Percentiles rank a stretch among this genome's conserved stretches.
These are phyloP conservation scores for Linyphia triangularis DNA, from an alignment of 2,888 invertebrate species.

Conservation along the genomic window DNA sequence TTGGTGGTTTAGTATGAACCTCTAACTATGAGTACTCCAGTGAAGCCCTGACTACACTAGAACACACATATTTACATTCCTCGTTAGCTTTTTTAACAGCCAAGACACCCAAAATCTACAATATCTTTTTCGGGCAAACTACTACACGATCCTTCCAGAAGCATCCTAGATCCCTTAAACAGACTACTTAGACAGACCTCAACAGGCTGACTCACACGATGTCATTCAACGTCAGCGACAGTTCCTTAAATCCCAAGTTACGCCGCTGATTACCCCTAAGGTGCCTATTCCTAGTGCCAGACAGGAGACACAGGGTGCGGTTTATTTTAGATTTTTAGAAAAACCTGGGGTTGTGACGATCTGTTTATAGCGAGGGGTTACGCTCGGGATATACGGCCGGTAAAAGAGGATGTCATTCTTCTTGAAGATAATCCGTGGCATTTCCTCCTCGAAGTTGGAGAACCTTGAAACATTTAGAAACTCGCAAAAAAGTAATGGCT, in stretches of 20 bases:
- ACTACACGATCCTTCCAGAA: too few species aligned
- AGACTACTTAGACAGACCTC: too few species aligned
- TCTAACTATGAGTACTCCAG: too few species aligned
- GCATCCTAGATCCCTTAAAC: too few species aligned
- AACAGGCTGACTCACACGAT: neutral
- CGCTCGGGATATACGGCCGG: neutral
- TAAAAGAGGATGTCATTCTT: neutral
- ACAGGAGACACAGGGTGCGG: neutral
- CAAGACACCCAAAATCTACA: too few species aligned
- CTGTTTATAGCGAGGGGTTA: neutral
- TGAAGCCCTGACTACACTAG: too few species aligned
- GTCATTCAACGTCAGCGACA: neutral
- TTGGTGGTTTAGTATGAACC: too few species aligned
- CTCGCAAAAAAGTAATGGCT: neutral
- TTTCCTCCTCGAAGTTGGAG: neutral
- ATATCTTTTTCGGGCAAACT: too few species aligned
- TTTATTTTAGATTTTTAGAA: neutral
- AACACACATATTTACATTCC: too few species aligned
- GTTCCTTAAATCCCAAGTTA: neutral
- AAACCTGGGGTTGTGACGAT: conserved; percentile 3
- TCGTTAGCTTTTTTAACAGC: too few species aligned
- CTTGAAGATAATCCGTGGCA: neutral
- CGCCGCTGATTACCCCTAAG: neutral
- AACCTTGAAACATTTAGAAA: conserved; percentile 3
- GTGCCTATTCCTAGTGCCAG: neutral